Evolutionary conservation across 2,797 vertebrate genomes (phyloP).

Genomic region (Tadarida brasiliensis): DNA sequence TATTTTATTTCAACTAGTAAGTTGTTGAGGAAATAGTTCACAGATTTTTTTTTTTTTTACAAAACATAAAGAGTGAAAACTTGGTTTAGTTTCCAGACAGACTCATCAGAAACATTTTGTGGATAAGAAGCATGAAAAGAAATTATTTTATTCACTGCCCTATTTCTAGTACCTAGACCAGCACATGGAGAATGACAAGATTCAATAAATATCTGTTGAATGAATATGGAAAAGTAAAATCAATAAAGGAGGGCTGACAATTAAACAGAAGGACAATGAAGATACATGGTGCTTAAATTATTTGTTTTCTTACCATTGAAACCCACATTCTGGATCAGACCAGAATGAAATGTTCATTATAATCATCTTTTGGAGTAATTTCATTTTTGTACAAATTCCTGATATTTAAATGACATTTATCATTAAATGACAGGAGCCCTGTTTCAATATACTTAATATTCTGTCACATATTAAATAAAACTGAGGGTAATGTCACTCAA

Average conservation of each 20-base stretch:
- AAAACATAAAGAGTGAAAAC: not conserved
- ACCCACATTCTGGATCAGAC: not conserved
- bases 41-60: not conserved
- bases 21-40: not conserved
- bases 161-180: not conserved
- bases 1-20: not conserved
- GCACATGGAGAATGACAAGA: not conserved
- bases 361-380: not conserved
- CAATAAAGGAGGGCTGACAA: not conserved
- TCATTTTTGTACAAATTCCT: not conserved
- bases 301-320: not conserved
- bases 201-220: not conserved
- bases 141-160: not conserved
- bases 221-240: not conserved
- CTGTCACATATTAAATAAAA: not conserved
- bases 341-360: constrained; percentile 23
- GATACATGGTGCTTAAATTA: not conserved
- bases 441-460: not conserved
- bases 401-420: not conserved
- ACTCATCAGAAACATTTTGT: not conserved
- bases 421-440: not conserved
- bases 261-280: not conserved
- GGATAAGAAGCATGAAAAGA: not conserved
- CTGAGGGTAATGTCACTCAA: not conserved
- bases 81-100: not conserved